phyloP scores from a whole-genome alignment of 2,113 vertebrate species.

The Casuarius casuarius region DNA sequence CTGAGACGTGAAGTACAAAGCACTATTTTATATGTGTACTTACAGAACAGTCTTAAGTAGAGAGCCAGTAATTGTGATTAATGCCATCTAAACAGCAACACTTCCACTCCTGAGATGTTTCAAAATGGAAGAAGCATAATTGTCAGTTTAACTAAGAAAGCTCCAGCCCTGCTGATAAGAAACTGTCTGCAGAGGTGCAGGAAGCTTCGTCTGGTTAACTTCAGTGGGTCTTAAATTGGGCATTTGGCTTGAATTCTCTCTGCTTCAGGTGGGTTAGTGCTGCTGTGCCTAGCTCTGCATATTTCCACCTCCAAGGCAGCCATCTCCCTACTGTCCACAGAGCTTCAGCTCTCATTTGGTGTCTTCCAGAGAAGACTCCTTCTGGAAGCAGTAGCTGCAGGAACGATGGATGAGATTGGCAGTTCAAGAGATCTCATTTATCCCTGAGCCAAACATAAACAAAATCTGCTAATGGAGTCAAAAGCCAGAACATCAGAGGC shows the following conservation, averaged over 20 bases:
- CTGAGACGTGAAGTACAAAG: neutral
- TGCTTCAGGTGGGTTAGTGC: neutral
- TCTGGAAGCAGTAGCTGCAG: neutral
- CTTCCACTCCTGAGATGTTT: neutral
- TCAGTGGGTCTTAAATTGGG: neutral
- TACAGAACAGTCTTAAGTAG: neutral
- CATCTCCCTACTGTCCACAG: neutral
- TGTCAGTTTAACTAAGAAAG: neutral
- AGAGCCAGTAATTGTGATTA: neutral
- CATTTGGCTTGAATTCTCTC: neutral
- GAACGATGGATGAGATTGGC: neutral
- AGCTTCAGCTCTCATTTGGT: neutral
- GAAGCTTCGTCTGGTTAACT: neutral
- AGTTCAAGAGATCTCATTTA: neutral
- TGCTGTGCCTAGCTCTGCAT: neutral
- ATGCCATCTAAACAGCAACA: neutral
- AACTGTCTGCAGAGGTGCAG: neutral
- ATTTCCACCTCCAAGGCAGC: neutral
- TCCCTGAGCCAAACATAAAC: neutral
- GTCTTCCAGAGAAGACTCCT: neutral
- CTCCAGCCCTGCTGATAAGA: neutral
- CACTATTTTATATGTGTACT: neutral
- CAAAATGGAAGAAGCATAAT: neutral
- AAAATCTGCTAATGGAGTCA: neutral
- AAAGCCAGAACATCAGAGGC: neutral